A percentile compares a stretch with the other conserved stretches of the same genome.
Conservation (phyloP, 2,888 invertebrate species). For the Oegoconia quadripuncta region DNA sequence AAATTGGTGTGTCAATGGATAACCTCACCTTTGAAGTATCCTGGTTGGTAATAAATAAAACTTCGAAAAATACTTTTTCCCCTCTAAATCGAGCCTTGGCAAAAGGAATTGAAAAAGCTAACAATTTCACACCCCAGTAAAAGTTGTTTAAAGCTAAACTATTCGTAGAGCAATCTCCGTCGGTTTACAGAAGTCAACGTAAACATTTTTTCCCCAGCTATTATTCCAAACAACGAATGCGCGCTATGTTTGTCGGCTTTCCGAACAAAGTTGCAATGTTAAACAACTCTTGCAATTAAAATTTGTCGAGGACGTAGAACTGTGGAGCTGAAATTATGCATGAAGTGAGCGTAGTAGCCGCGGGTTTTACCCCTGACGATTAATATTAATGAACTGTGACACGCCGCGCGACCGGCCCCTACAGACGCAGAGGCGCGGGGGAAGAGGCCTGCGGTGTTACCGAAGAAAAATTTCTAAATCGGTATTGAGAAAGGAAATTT, state of each 20-base stretch:
- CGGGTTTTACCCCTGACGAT: conserved; percentile 52
- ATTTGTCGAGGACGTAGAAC: conserved; percentile 54
- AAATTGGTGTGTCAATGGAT: no score
- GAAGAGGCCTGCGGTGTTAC: no score
- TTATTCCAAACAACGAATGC: conserved; percentile 27
- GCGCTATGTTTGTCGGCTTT: conserved; percentile 30
- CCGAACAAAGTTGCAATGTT: conserved; percentile 44
- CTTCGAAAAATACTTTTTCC: not conserved
- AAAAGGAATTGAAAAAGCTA: not conserved
- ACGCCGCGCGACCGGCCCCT: conserved; percentile 51
- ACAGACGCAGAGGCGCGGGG: no score
- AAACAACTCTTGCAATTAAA: conserved; percentile 63
- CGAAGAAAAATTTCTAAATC: no score
- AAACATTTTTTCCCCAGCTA: conserved; percentile 23
- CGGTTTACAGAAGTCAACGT: not conserved
- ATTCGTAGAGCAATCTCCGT: conserved; percentile 3
- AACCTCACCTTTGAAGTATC: no score
- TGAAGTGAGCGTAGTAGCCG: conserved; percentile 61
- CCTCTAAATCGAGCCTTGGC: not conserved
- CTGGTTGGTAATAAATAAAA: not conserved
- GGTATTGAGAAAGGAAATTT: no score
- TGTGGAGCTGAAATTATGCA: conserved; percentile 65
- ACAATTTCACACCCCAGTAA: conserved; percentile 1
- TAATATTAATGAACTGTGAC: conserved; percentile 75
- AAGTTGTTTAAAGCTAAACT: conserved; percentile 1